These are phyloP conservation scores for Phenganax subtilis DNA, from an alignment of 92 coral and sea anemone species.

Conservation along the genomic window DNA sequence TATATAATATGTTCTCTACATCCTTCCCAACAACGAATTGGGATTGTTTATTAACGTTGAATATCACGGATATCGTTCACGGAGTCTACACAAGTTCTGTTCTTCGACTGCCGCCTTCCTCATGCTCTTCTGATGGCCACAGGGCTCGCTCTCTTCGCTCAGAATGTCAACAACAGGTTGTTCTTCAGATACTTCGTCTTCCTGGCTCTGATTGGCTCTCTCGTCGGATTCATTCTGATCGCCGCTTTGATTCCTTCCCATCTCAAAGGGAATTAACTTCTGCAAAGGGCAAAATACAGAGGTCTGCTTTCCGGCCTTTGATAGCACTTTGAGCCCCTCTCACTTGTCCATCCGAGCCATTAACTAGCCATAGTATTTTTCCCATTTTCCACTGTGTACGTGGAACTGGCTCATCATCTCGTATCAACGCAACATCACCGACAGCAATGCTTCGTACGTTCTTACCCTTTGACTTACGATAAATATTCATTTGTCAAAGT, in stretches of 20 bases:
- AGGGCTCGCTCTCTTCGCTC: neutral
- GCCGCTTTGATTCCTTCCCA: neutral
- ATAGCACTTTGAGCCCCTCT: conserved; percentile 5
- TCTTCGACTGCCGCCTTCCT: conserved; percentile 1
- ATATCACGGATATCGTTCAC: neutral
- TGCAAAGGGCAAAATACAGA: neutral
- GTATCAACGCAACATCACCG: neutral
- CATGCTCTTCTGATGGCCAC: no score
- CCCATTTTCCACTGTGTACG: neutral
- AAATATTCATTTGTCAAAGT: neutral
- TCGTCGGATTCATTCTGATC: neutral
- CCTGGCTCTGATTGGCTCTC: neutral
- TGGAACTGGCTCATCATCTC: neutral
- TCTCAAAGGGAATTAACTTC: neutral
- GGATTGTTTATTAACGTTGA: neutral
- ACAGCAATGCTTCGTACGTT: neutral
- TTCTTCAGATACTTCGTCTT: neutral
- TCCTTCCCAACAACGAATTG: neutral
- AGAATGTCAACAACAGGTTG: neutral
- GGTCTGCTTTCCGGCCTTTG: neutral
- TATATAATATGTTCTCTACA: neutral
- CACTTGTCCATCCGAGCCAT: neutral
- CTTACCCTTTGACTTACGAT: neutral
- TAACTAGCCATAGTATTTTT: neutral
- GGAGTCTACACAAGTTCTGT: neutral